Base-by-base conservation (phyloP, 2,888 invertebrate genomes). In the Macrophya annulata region DNA sequence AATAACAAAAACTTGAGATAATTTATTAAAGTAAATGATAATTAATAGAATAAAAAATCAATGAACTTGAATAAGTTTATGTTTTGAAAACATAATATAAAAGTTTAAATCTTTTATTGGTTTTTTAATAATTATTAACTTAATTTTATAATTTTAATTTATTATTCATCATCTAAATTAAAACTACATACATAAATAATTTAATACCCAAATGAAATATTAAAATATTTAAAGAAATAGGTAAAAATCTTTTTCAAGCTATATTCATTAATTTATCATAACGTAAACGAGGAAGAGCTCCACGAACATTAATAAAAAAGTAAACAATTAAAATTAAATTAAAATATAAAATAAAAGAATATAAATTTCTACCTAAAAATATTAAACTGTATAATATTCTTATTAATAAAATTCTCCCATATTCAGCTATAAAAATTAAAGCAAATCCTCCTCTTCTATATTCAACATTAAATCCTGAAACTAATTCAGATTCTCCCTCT, bases 391-490 rank as follows among this genome's bases (percentile, higher is more conserved):
- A 95, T 90, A 96, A 91, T 91, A 95, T 94, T 74, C 96, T 95
- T 91, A 96, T 96, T 95, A 96, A 96, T 94, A 96, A 94, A 95
- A 96, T 96, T 93, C 94, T 96, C 0, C 95, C 94, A 95, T 96
- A 96, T 89, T 96, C 96, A 51, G 96, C 95, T 92, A 96, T 94
- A 96, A 96, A 96, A 95, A 96, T 96, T 93, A 96, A 95, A 84
- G 96, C 95, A 96, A 97, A 96, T 12, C 95, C 95, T 0, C 96
- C 95, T 90, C 96, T 95, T 94, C 96, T 95, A 95, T 96, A 97
- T 87, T 97, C 97, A 88, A 96, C 94, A 95, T 97, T 97, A 96
- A 97, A 97, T 0, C 97, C 97, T 1, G 96, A 97, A 88, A 97
- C 96, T 93, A 97, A 95, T 88, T 97, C 97, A 86, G 96, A 96